Percentiles rank a stretch among this genome's conserved stretches.
phyloP scores from a whole-genome alignment of 2,888 invertebrate genomes.

The Helleia helle region DNA sequence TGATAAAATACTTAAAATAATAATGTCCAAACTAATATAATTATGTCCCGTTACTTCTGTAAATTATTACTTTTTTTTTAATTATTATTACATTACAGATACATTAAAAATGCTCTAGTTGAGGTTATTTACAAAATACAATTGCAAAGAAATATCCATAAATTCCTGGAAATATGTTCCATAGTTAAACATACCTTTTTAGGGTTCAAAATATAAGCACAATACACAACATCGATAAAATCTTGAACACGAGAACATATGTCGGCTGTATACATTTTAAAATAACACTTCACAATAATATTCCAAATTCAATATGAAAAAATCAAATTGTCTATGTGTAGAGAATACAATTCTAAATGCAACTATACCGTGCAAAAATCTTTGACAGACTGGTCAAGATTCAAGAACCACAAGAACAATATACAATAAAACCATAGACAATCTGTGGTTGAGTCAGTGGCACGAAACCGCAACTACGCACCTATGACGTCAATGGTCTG shows the following conservation, averaged over 20 bases:
- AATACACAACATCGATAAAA: slow-evolving; percentile 62
- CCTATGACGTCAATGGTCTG: background rate
- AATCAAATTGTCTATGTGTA: too few species aligned
- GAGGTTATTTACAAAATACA: too few species aligned
- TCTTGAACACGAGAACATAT: slow-evolving; percentile 52
- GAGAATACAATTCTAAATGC: background rate
- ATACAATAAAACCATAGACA: slow-evolving; percentile 1
- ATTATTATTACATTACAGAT: too few species aligned
- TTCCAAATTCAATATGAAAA: slow-evolving; percentile 9
- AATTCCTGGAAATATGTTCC: too few species aligned
- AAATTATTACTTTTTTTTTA: too few species aligned
- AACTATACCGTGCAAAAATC: background rate
- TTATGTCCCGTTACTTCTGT: too few species aligned
- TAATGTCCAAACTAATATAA: too few species aligned
- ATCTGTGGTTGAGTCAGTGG: background rate
- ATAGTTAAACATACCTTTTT: slow-evolving; percentile 24
- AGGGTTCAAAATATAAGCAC: slow-evolving; percentile 35
- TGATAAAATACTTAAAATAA: too few species aligned
- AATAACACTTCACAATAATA: slow-evolving; percentile 13
- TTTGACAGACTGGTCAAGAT: background rate
- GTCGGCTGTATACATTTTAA: slow-evolving; percentile 47
- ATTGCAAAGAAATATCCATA: too few species aligned
- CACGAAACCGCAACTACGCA: slow-evolving; percentile 5
- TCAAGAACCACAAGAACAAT: background rate
- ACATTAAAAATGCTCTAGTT: too few species aligned